Evolutionary conservation across 2,113 vertebrate genomes (phyloP), one percentile per base, ranked within the genome.

Genomic region (Mormyrus iriodes): DNA sequence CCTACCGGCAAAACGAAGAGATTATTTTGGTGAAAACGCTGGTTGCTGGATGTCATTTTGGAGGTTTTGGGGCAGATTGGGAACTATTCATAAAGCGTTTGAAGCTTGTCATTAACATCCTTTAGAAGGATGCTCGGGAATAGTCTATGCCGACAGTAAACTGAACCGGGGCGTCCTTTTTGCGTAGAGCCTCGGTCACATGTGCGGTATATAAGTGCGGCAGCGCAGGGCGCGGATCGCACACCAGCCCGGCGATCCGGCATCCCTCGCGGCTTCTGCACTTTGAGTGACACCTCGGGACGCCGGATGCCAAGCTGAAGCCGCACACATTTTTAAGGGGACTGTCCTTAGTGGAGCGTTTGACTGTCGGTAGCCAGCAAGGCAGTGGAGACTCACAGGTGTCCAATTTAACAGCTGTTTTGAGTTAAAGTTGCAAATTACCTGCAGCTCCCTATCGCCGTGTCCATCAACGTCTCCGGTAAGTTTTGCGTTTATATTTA

Each of bases 11-110:
- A 84, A 48, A 48, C 39, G 3, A 7, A 83, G 21, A 83, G 39
- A 93, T 93, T 94, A 94, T 95, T 95, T 94, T 96, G 93, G 93
- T 93, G 79, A 90, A 61, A 90, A 92, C 95, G 94, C 95, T 94
- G 95, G 95, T 94, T 92, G 92, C 21, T 88, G 83, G 90, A 92
- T 79, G 90, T 76, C 89, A 55, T 88, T 88, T 79, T 53, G 85
- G 73, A 89, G 88, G 91, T 89, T 90, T 90, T 91, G 85, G 91
- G 89, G 89, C 88, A 88, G 91, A 89, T 92, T 92, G 92, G 93
- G 92, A 35, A 15, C 17, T 92, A 89, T 65, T 90, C 88, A 65
- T 52, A 48, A 42, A 3, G 15, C 5, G 15, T 58, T 79, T 19
- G 35, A 19, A 42, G 15, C 73, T 79, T 79, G 35, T 39, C 35